Conservation (phyloP, 2,797 vertebrate genomes). For the Dendrocincla fuliginosa region DNA sequence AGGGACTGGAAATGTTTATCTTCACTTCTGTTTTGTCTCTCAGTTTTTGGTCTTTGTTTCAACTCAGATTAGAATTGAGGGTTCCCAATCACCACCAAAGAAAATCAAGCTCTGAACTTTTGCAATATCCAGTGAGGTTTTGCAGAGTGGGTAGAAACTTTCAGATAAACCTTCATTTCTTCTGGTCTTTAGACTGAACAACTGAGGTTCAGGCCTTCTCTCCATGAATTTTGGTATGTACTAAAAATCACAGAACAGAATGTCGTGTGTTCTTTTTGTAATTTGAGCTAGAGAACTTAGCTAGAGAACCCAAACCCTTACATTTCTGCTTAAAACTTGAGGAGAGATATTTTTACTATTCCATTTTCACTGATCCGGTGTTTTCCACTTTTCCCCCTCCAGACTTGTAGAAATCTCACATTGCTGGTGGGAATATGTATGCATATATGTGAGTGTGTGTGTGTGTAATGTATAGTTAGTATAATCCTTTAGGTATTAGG, state of each 20-base stretch:
- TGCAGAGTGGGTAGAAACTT: neutral
- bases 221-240: neutral
- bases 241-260: neutral
- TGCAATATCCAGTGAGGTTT: neutral
- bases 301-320: neutral
- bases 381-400: conserved; percentile 10
- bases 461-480: neutral
- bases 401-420: conserved; percentile 4
- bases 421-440: neutral
- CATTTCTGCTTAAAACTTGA: neutral
- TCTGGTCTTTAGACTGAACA: neutral
- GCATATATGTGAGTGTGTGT: neutral
- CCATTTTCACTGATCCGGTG: neutral
- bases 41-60: neutral
- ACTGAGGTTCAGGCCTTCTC: neutral
- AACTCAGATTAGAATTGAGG: neutral
- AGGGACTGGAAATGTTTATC: neutral
- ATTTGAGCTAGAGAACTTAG: neutral
- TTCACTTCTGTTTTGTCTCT: neutral
- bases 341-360: conserved; percentile 7
- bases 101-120: neutral
- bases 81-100: neutral
- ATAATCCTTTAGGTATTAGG: conserved; percentile 37
- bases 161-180: neutral
- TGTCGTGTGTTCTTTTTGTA: neutral